These are phyloP conservation scores for Cyprinus carpio DNA, from an alignment of 2,113 vertebrate species.

Conservation along the genomic window DNA sequence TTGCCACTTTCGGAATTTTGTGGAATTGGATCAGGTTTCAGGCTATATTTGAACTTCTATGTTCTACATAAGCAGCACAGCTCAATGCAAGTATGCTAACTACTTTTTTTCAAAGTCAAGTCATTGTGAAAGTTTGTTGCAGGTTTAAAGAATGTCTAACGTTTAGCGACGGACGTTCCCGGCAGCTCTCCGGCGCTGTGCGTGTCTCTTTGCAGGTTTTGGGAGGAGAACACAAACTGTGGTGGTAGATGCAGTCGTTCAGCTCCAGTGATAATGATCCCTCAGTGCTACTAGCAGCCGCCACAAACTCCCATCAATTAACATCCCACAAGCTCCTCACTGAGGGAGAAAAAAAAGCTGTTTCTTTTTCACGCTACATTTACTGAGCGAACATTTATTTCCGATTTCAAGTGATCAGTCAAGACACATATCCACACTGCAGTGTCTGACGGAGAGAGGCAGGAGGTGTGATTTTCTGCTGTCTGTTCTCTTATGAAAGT, in stretches of 20 bases:
- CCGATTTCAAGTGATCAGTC: conserved; percentile 77
- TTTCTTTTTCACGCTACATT: conserved; percentile 80
- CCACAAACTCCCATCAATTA: conserved; percentile 82
- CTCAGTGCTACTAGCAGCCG: conserved; percentile 76
- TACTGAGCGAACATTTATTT: conserved; percentile 76
- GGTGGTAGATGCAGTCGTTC: conserved; percentile 79
- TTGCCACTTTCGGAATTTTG: background rate
- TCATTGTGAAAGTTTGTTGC: conserved; percentile 17
- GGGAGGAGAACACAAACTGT: conserved; percentile 72
- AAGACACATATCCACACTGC: conserved; percentile 69
- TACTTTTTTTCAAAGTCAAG: conserved; percentile 13
- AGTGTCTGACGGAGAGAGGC: conserved; percentile 48
- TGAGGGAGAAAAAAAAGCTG: conserved; percentile 57
- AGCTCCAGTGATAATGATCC: conserved; percentile 79
- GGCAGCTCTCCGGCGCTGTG: background rate
- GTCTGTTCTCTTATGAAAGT: conserved; percentile 27
- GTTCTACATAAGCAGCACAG: background rate
- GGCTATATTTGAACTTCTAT: background rate
- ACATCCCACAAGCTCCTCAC: conserved; percentile 67
- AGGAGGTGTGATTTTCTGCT: conserved; percentile 28
- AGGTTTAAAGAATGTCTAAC: background rate
- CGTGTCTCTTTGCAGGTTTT: conserved; percentile 22
- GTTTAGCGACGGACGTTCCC: conserved; percentile 36
- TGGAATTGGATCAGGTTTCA: background rate
- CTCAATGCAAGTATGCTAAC: background rate